Conservation (phyloP, 2,113 vertebrate species). For the Sakesphorus luctuosus region DNA sequence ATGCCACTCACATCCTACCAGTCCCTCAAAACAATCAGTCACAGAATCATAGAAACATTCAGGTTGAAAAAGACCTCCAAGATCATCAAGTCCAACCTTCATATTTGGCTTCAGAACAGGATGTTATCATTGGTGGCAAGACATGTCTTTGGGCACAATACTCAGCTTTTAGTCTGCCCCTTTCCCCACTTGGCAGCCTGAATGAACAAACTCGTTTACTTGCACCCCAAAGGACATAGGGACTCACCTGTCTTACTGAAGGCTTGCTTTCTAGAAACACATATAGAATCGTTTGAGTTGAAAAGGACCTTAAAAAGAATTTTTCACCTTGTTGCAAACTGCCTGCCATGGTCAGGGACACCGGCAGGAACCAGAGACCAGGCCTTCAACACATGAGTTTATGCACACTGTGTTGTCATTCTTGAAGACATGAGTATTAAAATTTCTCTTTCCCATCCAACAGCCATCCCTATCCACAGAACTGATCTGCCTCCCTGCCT, state of each 20-base stretch:
- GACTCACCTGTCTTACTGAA: background rate
- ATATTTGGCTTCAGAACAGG: background rate
- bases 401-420: background rate
- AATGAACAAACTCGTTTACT: background rate
- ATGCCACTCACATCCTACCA: fast-evolving
- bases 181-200: background rate
- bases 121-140: background rate
- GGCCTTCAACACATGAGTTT: background rate
- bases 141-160: background rate
- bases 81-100: background rate
- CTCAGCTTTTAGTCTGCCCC: background rate
- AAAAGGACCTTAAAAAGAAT: background rate
- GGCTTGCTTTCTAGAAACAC: background rate
- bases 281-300: background rate
- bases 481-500: background rate
- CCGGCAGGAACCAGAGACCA: background rate
- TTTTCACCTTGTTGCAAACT: background rate
- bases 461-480: background rate
- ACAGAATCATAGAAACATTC: background rate
- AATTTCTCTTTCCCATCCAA: background rate
- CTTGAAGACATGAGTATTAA: background rate
- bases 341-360: background rate
- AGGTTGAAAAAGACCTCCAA: background rate
- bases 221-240: background rate
- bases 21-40: background rate